Evolutionary conservation across 2,797 vertebrate genomes (phyloP).

Genomic region (Psittacula echo): DNA sequence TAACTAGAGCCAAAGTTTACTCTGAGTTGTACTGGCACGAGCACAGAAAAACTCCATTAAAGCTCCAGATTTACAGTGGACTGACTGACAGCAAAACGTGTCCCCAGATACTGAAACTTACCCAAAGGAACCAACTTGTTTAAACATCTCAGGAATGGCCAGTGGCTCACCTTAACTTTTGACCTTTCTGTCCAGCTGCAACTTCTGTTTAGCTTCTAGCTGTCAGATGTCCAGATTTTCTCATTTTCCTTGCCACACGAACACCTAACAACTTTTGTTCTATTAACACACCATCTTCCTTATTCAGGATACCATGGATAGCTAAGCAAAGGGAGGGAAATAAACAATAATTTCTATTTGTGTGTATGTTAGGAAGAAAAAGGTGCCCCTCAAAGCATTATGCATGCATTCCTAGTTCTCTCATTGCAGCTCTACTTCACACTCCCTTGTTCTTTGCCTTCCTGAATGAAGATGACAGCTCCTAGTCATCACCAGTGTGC

Average conservation of each 20-base stretch:
- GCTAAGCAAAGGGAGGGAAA: not conserved
- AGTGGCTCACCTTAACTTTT: not conserved
- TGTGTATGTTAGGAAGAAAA: not conserved
- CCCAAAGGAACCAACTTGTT: not conserved
- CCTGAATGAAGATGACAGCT: not conserved
- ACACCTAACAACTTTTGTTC: not conserved
- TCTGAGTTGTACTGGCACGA: not conserved
- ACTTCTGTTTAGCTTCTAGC: slow-evolving; percentile 4
- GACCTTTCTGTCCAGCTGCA: not conserved
- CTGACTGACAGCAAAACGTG: not conserved
- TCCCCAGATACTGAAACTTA: not conserved
- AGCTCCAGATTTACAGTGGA: slow-evolving; percentile 5
- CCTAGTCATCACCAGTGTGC: not conserved
- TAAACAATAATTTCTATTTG: not conserved
- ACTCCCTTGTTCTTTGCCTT: fast-evolving
- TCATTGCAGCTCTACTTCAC: not conserved
- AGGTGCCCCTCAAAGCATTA: not conserved
- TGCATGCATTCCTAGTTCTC: not conserved
- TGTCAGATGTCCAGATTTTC: not conserved
- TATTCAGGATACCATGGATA: not conserved
- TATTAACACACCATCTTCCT: not conserved
- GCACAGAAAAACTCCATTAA: not conserved
- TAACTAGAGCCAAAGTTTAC: slow-evolving; percentile 29
- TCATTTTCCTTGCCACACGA: not conserved
- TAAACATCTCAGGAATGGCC: not conserved